Base-by-base conservation (phyloP, 1,140 invertebrate genomes). In the Helicorthomorpha holstii region DNA sequence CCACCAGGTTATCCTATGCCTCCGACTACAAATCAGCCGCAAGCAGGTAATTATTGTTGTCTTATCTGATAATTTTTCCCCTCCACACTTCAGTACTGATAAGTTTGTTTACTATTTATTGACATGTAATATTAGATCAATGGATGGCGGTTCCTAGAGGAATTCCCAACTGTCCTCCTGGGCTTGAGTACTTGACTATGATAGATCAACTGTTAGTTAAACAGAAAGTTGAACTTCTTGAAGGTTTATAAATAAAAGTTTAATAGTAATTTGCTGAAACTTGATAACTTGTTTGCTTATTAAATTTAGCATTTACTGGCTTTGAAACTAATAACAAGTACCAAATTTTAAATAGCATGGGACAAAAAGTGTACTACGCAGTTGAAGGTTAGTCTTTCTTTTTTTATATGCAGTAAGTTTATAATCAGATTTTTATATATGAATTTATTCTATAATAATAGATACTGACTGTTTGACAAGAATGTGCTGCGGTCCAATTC, bases 271-370 rank as follows among this genome's bases (percentile, higher is more conserved):
- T 16, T 16, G 29, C 7, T 34, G 7, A 34, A 7, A 34, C 29
- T 34, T 34, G 29, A n/a, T 21, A 53, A n/a, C 1, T 41, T 25
- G 2, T 41, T 41, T 42, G 19, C 24, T 19, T 25, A n/a, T 0
- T 41, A 1, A 45, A 21, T 47, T 51, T 60, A 80, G 82, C 79
- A 19, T 77, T 86, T 57, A 79, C 78, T 53, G 84, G 84, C 16
- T 90, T 82, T 69, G 85, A 91, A 69, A 87, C 83, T n/a, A 81
- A 83, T 60, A 91, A 91, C 63, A 90, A 87, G 67, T 90, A 85
- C 66, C 78, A 77, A 3, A 72, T 90, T 22, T 83, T 81, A 67
- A 89, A 75, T 54, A 63, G 54, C 46, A 45, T 66, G 78, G 66
- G 86, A 1, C 83, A 89, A 64, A 84, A 82, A 62, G 74, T 94